Percentiles rank a stretch among this genome's conserved stretches.
phyloP scores from a whole-genome alignment of 2,797 vertebrate species.

The Tapirus indicus region DNA sequence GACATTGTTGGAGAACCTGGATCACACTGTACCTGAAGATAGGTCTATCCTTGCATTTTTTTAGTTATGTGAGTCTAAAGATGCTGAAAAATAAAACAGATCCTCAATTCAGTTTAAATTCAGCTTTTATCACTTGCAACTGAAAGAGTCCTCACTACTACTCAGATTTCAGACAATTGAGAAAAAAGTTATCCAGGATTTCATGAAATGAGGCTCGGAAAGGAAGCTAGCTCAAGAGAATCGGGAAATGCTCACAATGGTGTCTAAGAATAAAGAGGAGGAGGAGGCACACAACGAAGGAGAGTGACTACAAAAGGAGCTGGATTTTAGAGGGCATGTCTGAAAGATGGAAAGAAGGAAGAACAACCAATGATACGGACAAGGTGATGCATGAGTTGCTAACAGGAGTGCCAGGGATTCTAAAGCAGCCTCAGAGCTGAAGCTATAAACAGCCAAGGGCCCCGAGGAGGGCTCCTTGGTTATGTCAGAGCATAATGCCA shows the following conservation, averaged over 20 bases:
- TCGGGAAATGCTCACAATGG: not conserved
- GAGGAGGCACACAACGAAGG: rapidly evolving
- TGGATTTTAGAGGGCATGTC: not conserved
- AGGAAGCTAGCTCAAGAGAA: not conserved
- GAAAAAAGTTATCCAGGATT: not conserved
- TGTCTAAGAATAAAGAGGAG: not conserved
- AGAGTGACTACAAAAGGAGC: not conserved
- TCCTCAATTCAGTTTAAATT: not conserved
- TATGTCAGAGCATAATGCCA: rapidly evolving
- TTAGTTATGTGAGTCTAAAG: not conserved
- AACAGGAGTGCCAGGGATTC: not conserved
- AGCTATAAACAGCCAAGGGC: not conserved
- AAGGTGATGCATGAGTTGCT: rapidly evolving
- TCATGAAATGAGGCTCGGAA: not conserved
- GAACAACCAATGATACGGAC: rapidly evolving
- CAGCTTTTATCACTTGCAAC: not conserved
- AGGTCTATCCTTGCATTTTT: not conserved
- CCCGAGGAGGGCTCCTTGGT: rapidly evolving
- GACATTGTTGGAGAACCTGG: not conserved
- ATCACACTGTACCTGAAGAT: not conserved
- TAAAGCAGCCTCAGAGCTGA: too few species aligned
- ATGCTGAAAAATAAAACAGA: not conserved
- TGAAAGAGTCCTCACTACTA: not conserved
- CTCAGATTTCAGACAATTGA: not conserved
- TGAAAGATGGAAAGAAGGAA: not conserved